phyloP scores from a whole-genome alignment of 2,888 invertebrate species.

The Melipona beecheii region DNA sequence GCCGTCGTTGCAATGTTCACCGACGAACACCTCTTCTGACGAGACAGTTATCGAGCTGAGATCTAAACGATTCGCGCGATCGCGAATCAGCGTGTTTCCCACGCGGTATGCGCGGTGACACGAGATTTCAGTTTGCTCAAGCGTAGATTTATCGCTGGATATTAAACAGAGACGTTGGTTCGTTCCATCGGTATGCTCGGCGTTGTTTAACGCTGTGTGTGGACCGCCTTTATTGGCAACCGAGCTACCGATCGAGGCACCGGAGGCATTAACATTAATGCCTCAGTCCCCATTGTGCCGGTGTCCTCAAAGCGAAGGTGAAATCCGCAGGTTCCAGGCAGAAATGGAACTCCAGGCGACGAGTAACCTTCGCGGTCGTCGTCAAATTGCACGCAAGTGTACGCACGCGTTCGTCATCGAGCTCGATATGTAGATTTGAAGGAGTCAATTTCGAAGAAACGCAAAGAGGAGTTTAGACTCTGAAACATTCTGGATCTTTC shows the following conservation, averaged over 20 bases:
- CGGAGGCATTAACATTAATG: constrained; percentile 53
- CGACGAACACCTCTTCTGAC: too few species aligned
- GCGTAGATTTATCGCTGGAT: not conserved
- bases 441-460: too few species aligned
- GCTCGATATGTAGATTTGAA: not conserved
- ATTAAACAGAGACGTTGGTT: not conserved
- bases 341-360: not conserved
- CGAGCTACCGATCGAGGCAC: constrained; percentile 36
- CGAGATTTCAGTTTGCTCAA: not conserved
- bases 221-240: constrained; percentile 43
- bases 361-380: not conserved
- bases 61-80: constrained; percentile 12
- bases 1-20: too few species aligned
- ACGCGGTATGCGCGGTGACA: not conserved
- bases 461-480: too few species aligned
- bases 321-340: constrained; percentile 16
- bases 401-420: not conserved
- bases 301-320: constrained; percentile 50
- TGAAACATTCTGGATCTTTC: too few species aligned
- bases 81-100: constrained; percentile 17
- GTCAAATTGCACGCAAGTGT: not conserved
- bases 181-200: constrained; percentile 40
- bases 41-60: too few species aligned
- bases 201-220: constrained; percentile 24
- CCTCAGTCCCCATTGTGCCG: constrained; percentile 45